Conservation (phyloP, 2,113 vertebrate genomes). For the Tychaedon coryphoeus region DNA sequence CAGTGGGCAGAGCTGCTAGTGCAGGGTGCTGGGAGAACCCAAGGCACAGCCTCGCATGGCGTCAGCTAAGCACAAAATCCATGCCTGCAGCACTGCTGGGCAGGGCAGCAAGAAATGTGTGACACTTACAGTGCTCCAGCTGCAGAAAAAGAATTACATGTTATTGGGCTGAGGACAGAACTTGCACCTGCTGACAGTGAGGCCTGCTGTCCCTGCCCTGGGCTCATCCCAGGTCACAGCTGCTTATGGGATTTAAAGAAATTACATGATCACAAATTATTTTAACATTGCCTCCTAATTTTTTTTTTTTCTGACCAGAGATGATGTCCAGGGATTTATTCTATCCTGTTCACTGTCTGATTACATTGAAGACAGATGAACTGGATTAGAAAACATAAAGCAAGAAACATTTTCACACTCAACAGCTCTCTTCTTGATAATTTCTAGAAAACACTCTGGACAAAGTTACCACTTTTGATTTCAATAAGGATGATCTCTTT, state of each 20-base stretch:
- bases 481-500: background rate
- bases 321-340: background rate
- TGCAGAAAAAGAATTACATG: background rate
- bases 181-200: background rate
- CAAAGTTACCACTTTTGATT: background rate
- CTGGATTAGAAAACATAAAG: background rate
- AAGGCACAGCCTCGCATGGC: accelerated
- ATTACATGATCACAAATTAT: background rate
- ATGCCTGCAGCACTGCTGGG: background rate
- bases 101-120: background rate
- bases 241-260: background rate
- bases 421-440: background rate
- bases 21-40: background rate
- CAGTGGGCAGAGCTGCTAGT: background rate
- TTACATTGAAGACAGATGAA: background rate
- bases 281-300: background rate
- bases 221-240: background rate
- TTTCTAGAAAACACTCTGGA: background rate
- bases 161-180: background rate
- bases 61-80: background rate
- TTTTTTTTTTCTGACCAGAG: background rate
- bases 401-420: background rate
- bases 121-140: background rate
- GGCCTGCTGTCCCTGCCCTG: accelerated
- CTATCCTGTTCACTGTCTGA: background rate